A percentile compares a stretch with the other conserved stretches of the same genome.
These are phyloP conservation scores for Lepus oiostolus DNA, from an alignment of 2,797 vertebrate genomes.

Conservation along the genomic window DNA sequence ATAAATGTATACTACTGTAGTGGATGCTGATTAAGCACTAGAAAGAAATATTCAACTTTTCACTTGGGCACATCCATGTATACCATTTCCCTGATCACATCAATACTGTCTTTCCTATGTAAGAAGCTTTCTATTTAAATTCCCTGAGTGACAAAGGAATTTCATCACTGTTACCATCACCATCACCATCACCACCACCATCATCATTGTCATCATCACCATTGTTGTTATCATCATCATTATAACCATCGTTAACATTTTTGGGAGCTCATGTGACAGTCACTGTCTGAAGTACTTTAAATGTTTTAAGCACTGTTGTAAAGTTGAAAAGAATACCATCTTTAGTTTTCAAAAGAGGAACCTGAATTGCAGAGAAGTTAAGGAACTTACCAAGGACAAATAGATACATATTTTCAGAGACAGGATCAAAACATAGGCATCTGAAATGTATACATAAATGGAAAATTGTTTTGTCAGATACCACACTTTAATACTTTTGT, in stretches of 20 bases:
- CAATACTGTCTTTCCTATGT: neutral
- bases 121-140: neutral
- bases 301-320: neutral
- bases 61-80: neutral
- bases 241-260: neutral
- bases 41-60: conserved; percentile 6
- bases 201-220: neutral
- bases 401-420: neutral
- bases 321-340: neutral
- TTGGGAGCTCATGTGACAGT: neutral
- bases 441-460: neutral
- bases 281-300: neutral
- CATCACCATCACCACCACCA: neutral
- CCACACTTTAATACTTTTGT: neutral
- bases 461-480: neutral
- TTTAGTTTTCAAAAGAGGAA: conserved; percentile 47
- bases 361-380: neutral
- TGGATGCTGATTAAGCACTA: neutral
- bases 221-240: neutral
- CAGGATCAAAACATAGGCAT: neutral
- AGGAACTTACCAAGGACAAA: neutral
- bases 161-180: neutral
- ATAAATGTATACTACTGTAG: neutral
- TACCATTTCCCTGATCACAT: neutral
- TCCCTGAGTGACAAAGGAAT: neutral